Evolutionary conservation across 92 coral and sea anemone genomes (phyloP), one percentile per base, ranked within the genome.

Genomic region (Heliopora coerulea): DNA sequence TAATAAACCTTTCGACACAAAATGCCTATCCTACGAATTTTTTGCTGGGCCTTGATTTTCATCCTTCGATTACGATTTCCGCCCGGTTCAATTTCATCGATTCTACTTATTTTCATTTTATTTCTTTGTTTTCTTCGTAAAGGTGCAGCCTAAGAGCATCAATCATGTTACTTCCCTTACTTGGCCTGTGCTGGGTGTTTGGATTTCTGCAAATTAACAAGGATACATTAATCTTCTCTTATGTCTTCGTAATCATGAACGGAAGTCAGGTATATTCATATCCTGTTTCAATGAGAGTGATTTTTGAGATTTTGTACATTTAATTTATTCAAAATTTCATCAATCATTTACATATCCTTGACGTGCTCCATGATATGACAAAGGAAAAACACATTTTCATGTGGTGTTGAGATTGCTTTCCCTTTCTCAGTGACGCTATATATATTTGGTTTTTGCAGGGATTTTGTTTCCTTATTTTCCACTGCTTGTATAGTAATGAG

Each of bases 161-260:
- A 23, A 75, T 89, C 3, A 76, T 80, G 13, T 79, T 92, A 50
- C 89, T 92, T 68, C 96, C 96, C n/a, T 80, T 92, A 24, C 84
- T 92, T 14, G 90, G 88, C 49, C 63, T 88, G 66, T 83, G 91
- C 37, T 92, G 97, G 97, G 74, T 87, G 18, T 50, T 92, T 30
- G 97, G 93, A 3, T 89, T 92, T 70, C 70, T 89, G 15, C 97
- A 92, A 78, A 86, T 84, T 32, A 85, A 58, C 79, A 60, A 78
- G 40, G 85, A 81, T 44, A 74, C 96, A 1, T 56, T 78, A 24
- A 83, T 80, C 15, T 73, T 89, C 34, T 89, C 97, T 3, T 92
- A 89, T 67, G 65, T 78, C 25, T 89, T 83, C 70, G 89, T 87
- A 40, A 78, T 92, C 21, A 86, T 89, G 67, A 89, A 80, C 79